Evolutionary conservation across 35 echinoderm and acorn worm species (phyloP).

Genomic region (Holothuria glaberrima): DNA sequence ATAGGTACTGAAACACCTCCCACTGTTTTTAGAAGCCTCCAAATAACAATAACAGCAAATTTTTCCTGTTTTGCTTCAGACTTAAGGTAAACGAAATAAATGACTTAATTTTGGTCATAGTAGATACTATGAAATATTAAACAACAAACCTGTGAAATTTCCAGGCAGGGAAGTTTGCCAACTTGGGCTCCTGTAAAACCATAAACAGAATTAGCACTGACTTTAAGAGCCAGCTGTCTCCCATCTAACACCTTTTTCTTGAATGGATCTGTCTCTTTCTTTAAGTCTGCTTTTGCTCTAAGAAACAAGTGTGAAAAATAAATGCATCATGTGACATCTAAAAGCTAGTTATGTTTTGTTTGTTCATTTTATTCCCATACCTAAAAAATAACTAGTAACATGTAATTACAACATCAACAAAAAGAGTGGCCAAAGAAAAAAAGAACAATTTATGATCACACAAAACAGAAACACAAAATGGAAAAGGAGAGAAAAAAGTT

Average conservation of each 20-base stretch:
- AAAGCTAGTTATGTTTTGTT: too few relatives aligned
- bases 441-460: too few relatives aligned
- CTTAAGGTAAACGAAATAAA: neutral
- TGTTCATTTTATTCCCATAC: too few relatives aligned
- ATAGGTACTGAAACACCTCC: too few relatives aligned
- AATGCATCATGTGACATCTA: too few relatives aligned
- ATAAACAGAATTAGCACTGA: constrained; percentile 94
- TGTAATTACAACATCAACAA: too few relatives aligned
- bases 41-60: neutral
- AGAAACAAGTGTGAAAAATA: neutral
- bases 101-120: neutral
- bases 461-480: too few relatives aligned
- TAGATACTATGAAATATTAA: neutral
- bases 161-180: constrained; percentile 93
- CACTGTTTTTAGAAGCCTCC: too few relatives aligned
- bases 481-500: too few relatives aligned
- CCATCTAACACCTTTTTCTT: constrained; percentile 91
- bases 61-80: neutral
- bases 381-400: too few relatives aligned
- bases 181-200: constrained; percentile 94
- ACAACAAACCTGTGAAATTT: constrained; percentile 88
- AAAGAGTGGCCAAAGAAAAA: too few relatives aligned
- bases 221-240: constrained; percentile 90
- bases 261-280: constrained; percentile 96
- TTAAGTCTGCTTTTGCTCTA: constrained; percentile 94